These are phyloP conservation scores for Danio albolineatus DNA, from an alignment of 2,797 vertebrate genomes.

Conservation along the genomic window DNA sequence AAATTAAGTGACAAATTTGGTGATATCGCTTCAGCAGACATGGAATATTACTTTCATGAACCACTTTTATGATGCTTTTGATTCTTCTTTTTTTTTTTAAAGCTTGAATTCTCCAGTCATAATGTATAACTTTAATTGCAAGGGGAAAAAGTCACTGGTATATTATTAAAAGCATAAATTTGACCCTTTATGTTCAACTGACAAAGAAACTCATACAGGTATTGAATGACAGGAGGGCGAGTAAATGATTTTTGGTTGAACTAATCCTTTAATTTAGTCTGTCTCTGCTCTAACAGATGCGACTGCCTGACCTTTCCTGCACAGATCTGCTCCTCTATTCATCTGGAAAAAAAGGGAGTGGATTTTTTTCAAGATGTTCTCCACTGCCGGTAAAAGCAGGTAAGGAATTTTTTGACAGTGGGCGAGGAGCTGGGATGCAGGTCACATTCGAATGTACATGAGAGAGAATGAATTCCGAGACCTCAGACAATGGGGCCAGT, in stretches of 20 bases:
- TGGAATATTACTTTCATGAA: background rate
- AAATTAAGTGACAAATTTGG: background rate
- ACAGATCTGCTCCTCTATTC: constrained; percentile 17
- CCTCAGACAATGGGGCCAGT: constrained; percentile 37
- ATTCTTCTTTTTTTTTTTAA: background rate
- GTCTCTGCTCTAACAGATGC: constrained; percentile 22
- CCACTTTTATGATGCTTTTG: background rate
- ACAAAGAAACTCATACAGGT: background rate
- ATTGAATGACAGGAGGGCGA: constrained; percentile 6
- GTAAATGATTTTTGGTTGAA: background rate
- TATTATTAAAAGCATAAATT: background rate
- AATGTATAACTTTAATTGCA: background rate
- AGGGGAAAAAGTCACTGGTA: background rate
- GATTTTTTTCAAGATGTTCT: constrained; percentile 40
- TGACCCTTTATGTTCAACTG: background rate
- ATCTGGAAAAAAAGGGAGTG: constrained; percentile 9
- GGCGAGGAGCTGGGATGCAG: constrained; percentile 57
- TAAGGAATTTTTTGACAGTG: constrained; percentile 30
- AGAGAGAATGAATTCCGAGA: constrained; percentile 47
- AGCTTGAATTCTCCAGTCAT: background rate
- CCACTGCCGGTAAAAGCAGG: constrained; percentile 41
- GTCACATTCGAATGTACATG: constrained; percentile 43
- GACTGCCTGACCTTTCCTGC: background rate
- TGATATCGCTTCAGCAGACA: background rate
- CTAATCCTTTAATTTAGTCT: constrained; percentile 17